A percentile compares a stretch with the other conserved stretches of the same genome.
Evolutionary conservation across 2,888 invertebrate genomes (phyloP).

Genomic region (Urechis unicinctus): DNA sequence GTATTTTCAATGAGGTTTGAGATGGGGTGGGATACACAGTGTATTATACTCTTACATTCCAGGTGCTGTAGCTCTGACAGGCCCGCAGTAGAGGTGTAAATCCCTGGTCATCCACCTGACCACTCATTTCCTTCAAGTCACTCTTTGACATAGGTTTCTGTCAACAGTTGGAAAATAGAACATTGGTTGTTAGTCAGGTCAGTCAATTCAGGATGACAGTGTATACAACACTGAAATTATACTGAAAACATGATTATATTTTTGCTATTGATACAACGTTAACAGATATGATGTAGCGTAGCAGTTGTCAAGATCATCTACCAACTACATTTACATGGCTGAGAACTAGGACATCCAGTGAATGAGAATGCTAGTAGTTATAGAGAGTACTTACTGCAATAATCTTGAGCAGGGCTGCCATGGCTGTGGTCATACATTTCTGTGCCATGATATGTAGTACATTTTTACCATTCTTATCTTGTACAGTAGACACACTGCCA

Average conservation of each 20-base stretch:
- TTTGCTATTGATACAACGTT: too few relatives aligned
- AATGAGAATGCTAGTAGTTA: too few relatives aligned
- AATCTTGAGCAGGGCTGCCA: constrained; percentile 18
- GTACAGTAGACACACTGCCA: constrained; percentile 40
- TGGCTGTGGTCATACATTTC: constrained; percentile 35
- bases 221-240: too few relatives aligned
- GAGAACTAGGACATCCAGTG: too few relatives aligned
- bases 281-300: too few relatives aligned
- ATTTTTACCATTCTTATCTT: constrained; percentile 42
- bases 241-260: too few relatives aligned
- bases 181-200: constrained; percentile 1
- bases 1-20: too few relatives aligned
- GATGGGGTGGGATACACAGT: too few relatives aligned
- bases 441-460: constrained; percentile 48
- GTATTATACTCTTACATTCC: constrained; percentile 19
- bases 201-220: not conserved
- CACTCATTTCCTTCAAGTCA: constrained; percentile 37
- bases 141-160: constrained; percentile 6
- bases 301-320: too few relatives aligned
- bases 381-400: not conserved
- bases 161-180: too few relatives aligned
- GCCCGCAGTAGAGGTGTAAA: constrained; percentile 45
- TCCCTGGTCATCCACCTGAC: constrained; percentile 39
- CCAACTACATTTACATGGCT: too few relatives aligned
- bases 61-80: constrained; percentile 27